Conservation (phyloP, 2,113 vertebrate genomes). For the Bubo blakistoni region DNA sequence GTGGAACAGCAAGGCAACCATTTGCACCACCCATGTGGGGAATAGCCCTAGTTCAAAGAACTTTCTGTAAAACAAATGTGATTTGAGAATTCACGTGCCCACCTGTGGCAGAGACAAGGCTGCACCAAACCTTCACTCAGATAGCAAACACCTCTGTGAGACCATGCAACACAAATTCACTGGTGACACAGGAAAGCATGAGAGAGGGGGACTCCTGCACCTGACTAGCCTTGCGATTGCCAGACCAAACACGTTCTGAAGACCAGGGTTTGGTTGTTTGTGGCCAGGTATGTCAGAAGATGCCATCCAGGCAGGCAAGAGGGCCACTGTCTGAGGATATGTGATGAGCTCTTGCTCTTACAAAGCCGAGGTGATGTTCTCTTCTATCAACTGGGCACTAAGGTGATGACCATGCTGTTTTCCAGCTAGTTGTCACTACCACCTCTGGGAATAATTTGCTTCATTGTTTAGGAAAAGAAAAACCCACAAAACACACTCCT, state of each 20-base stretch:
- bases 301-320: not conserved
- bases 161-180: accelerated
- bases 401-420: not conserved
- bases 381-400: not conserved
- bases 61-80: not conserved
- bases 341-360: not conserved
- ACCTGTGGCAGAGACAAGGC: not conserved
- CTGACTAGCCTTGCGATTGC: accelerated
- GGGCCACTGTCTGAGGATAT: not conserved
- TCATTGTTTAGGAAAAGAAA: not conserved
- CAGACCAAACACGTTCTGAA: not conserved
- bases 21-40: not conserved
- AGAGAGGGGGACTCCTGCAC: not conserved
- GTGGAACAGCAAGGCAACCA: not conserved
- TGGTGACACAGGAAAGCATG: not conserved
- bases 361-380: not conserved
- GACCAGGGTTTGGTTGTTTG: not conserved
- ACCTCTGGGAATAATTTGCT: not conserved
- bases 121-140: not conserved
- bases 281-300: accelerated
- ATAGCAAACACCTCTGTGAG: not conserved
- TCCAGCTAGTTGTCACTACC: not conserved
- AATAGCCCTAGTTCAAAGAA: not conserved
- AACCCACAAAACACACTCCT: not conserved
- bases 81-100: not conserved